Conservation (phyloP, 2,888 invertebrate genomes). For the Brachyptera putata region DNA sequence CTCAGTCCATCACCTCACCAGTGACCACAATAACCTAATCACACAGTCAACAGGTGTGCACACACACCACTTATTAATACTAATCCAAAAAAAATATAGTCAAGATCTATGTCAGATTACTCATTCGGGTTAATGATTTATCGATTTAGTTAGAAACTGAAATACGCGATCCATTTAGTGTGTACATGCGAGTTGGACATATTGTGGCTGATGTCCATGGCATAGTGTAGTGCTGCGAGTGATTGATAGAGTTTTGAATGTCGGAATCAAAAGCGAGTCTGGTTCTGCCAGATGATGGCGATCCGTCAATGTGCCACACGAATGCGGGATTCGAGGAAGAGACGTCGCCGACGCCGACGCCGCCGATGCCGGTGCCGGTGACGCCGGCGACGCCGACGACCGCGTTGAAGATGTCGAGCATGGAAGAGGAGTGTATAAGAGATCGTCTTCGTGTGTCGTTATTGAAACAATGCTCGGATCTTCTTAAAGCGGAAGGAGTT, state of each 20-base stretch:
- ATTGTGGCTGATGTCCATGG: background rate
- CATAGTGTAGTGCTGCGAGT: constrained; percentile 5
- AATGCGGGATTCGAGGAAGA: background rate
- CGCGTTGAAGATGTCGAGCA: constrained; percentile 53
- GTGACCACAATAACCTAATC: background rate
- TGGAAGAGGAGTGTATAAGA: constrained; percentile 65
- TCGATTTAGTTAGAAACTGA: background rate
- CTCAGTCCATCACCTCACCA: background rate
- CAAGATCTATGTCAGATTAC: constrained; percentile 13
- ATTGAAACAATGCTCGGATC: constrained; percentile 61
- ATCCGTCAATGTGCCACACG: too few relatives aligned
- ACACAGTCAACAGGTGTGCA: constrained; percentile 10
- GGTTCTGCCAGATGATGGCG: constrained; percentile 2
- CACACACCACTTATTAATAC: too few relatives aligned
- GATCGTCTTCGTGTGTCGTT: constrained; percentile 57
- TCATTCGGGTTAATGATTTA: background rate
- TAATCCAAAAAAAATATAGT: too few relatives aligned
- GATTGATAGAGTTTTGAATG: background rate
- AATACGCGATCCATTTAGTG: background rate
- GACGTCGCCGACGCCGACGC: background rate
- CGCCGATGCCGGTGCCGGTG: constrained; percentile 9
- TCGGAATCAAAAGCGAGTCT: background rate
- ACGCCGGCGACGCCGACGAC: constrained; percentile 33
- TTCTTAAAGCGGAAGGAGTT: constrained; percentile 57
- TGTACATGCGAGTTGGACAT: background rate